phyloP scores from a whole-genome alignment of 2,113 vertebrate species.

The Brevimyrus niger region DNA sequence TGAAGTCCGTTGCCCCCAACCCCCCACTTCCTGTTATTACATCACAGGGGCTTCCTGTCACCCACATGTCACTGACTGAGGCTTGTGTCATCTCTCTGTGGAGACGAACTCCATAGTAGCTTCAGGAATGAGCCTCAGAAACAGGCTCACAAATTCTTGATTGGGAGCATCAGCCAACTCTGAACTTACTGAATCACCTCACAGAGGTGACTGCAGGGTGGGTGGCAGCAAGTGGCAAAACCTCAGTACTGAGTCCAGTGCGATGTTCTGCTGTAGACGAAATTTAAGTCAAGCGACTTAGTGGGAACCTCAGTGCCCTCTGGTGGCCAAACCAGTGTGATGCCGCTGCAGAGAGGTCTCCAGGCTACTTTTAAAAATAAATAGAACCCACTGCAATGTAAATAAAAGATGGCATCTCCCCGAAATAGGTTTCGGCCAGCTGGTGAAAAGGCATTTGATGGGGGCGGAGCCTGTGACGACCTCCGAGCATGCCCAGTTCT shows the following conservation, averaged over 20 bases:
- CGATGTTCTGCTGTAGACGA: not conserved
- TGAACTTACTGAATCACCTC: not conserved
- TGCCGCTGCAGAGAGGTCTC: not conserved
- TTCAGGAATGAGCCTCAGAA: not conserved
- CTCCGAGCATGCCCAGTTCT: not conserved
- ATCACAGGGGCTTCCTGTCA: not conserved
- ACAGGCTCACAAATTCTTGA: not conserved
- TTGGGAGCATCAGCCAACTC: not conserved
- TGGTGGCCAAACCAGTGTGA: not conserved
- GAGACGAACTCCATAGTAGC: not conserved
- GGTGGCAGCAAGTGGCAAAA: not conserved
- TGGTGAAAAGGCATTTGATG: not conserved
- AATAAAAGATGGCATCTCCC: not conserved
- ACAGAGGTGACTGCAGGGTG: not conserved
- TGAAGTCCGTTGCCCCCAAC: not conserved
- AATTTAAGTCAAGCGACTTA: not conserved
- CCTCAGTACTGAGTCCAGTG: not conserved
- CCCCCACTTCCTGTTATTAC: not conserved
- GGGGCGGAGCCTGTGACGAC: not conserved
- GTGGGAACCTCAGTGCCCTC: not conserved
- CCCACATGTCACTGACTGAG: not conserved
- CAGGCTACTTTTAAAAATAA: not conserved
- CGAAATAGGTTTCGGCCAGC: not conserved
- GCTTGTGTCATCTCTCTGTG: not conserved
- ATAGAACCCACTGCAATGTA: not conserved